A percentile compares a stretch with the other conserved stretches of the same genome.
phyloP scores from a whole-genome alignment of 2,888 invertebrate genomes.

The Leuctra nigra region DNA sequence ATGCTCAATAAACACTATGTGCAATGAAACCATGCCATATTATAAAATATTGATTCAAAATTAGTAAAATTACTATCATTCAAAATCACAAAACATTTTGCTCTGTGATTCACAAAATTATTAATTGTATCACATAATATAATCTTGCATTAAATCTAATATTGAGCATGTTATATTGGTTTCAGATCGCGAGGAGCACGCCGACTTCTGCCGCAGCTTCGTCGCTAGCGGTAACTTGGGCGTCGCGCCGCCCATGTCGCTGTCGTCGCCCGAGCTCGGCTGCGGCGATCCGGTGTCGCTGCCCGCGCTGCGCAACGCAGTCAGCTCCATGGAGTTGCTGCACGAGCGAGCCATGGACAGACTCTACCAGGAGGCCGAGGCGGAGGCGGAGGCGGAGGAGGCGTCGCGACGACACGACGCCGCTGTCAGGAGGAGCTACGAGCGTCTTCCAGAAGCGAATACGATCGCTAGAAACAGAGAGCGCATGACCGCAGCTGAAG shows the following conservation, averaged over 20 bases:
- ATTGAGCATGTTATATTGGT: too few species aligned
- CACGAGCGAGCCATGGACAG: constrained; percentile 77
- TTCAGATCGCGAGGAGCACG: constrained; percentile 13
- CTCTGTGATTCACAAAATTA: too few species aligned
- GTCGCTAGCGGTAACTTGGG: neutral
- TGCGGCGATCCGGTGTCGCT: constrained; percentile 20
- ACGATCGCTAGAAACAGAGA: neutral
- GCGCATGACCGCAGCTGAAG: constrained; percentile 30
- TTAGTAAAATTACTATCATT: too few species aligned
- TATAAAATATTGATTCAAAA: too few species aligned
- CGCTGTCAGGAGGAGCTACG: constrained; percentile 8
- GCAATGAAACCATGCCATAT: too few species aligned
- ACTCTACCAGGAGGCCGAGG: constrained; percentile 68
- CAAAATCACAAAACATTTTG: too few species aligned
- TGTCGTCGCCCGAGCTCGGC: constrained; percentile 74
- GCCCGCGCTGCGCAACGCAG: constrained; percentile 54
- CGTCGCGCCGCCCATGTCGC: constrained; percentile 71
- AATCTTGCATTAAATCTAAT: too few species aligned
- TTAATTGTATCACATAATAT: too few species aligned
- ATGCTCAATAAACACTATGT: too few species aligned
- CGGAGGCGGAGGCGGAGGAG: constrained; percentile 57
- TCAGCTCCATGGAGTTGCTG: constrained; percentile 75
- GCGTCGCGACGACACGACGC: constrained; percentile 30
- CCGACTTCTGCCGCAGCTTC: constrained; percentile 6
- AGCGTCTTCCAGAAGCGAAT: neutral